Base-by-base conservation (phyloP, 2,797 vertebrate genomes). In the Xenentodon cancila region DNA sequence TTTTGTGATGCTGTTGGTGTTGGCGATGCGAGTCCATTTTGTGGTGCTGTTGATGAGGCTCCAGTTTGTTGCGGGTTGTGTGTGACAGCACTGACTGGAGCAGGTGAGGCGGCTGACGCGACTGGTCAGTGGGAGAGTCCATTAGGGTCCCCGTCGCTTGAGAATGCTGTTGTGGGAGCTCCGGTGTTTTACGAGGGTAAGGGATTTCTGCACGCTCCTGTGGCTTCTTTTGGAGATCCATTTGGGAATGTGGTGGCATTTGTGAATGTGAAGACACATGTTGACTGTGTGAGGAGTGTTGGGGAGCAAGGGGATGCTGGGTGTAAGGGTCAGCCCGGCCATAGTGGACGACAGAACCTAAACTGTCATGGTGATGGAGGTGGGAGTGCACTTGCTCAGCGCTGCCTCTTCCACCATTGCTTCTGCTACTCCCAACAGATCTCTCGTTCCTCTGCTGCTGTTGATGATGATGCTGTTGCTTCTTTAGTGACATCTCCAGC, bases 1-100 rank as follows among this genome's bases (percentile, higher is more conserved):
- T 86, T 50, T 89, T 88, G 58, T 87, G 87, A 22, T 91, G 89
- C 44, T 87, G 87, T 56, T 81, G 88, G 48, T 88, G 89, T 25
- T 85, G 87, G 48, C 81, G 86, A 18, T 88, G 92, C 18, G 89
- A 75, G 19, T 92, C 91, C 77, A 90, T 87, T 62, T 86, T 86
- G 46, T 91, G 88, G 64, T 89, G 91, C 65, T 89, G 89, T 81
- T 81, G 13, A 53, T 90, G 89, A 3, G 88, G 81, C 57, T 92
- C 90, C 44, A 91, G 74, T 21, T 94, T 93, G 84, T 89, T 93
- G 42, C 92, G 90, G 12, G 93, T 89, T 7, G 96, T 95, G 30
- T 97, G 96, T 15, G 95, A 96, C 18, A 97, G 92, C 59, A 97
- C 96, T 0, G 96, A 97, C 71, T 96, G 96, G 9, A 97, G 92